Conservation (phyloP, 2,888 invertebrate species). For the Margaritifera margaritifera region DNA sequence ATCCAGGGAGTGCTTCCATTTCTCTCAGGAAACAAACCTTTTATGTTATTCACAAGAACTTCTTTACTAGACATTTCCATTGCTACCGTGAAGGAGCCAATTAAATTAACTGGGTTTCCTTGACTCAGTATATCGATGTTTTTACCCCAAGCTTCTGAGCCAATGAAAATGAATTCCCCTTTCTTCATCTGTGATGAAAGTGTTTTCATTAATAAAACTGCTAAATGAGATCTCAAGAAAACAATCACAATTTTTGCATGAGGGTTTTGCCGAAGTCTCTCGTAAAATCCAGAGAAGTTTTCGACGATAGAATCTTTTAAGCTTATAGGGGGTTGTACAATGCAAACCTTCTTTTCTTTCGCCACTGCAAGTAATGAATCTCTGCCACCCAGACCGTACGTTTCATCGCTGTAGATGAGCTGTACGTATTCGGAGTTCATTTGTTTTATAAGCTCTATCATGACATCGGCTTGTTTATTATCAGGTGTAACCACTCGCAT, state of each 20-base stretch:
- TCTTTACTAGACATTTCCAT: constrained; percentile 7
- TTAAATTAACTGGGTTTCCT: constrained; percentile 11
- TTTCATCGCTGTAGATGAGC: background rate
- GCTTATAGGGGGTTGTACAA: constrained; percentile 9
- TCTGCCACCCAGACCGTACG: background rate
- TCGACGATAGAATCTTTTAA: constrained; percentile 12
- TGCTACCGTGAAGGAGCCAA: constrained; percentile 26
- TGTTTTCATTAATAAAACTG: constrained; percentile 7
- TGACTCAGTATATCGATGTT: constrained; percentile 9
- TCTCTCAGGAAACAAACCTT: background rate
- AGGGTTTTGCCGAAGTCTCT: constrained; percentile 15
- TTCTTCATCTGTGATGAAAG: constrained; percentile 9
- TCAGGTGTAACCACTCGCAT: background rate
- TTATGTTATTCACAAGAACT: constrained; percentile 8
- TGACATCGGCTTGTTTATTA: background rate
- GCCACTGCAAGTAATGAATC: background rate
- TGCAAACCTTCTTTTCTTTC: constrained; percentile 5
- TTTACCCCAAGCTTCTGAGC: constrained; percentile 34
- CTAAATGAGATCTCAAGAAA: constrained; percentile 26
- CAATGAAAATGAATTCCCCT: constrained; percentile 40
- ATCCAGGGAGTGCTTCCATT: constrained; percentile 15
- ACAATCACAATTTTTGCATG: constrained; percentile 35
- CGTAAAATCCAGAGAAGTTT: constrained; percentile 12
- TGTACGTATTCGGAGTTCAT: background rate
- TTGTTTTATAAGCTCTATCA: background rate